Conservation (phyloP, 2,888 invertebrate genomes). For the Hydrotaea cyrtoneurina region DNA sequence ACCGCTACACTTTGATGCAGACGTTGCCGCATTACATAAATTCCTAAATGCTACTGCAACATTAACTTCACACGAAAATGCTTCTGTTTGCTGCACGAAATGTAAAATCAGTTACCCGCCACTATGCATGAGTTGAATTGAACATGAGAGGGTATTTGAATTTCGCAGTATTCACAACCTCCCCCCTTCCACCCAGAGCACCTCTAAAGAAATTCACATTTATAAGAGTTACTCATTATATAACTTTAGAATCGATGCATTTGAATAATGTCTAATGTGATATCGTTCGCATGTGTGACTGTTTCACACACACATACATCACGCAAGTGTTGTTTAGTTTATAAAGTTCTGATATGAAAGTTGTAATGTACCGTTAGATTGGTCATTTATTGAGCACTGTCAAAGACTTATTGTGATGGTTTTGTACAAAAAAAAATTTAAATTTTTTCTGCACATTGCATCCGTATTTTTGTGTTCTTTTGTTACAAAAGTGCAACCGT, state of each 20-base stretch:
- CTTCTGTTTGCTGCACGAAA: conserved; percentile 29
- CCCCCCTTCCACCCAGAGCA: too few species aligned
- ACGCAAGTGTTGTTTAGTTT: too few species aligned
- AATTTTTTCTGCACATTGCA: too few species aligned
- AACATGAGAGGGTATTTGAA: conserved; percentile 29
- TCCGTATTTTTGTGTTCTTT: too few species aligned
- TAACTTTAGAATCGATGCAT: background rate
- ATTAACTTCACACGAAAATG: conserved; percentile 39
- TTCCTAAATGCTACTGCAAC: conserved; percentile 31
- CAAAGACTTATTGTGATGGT: too few species aligned
- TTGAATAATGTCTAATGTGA: background rate
- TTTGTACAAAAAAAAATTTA: too few species aligned
- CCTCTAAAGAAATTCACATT: background rate
- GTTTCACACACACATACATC: too few species aligned
- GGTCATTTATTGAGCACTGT: too few species aligned
- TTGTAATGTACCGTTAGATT: too few species aligned
- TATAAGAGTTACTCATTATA: background rate
- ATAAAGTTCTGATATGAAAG: too few species aligned
- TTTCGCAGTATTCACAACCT: background rate
- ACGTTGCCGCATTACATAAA: conserved; percentile 6
- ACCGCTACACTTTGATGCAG: conserved; percentile 19
- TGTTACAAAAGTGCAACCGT: too few species aligned
- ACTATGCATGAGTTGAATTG: conserved; percentile 56
- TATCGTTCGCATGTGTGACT: background rate
- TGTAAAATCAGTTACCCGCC: conserved; percentile 31